These are phyloP conservation scores for Drosophila hamatofila DNA, from an alignment of 2,888 invertebrate species.

Conservation along the genomic window DNA sequence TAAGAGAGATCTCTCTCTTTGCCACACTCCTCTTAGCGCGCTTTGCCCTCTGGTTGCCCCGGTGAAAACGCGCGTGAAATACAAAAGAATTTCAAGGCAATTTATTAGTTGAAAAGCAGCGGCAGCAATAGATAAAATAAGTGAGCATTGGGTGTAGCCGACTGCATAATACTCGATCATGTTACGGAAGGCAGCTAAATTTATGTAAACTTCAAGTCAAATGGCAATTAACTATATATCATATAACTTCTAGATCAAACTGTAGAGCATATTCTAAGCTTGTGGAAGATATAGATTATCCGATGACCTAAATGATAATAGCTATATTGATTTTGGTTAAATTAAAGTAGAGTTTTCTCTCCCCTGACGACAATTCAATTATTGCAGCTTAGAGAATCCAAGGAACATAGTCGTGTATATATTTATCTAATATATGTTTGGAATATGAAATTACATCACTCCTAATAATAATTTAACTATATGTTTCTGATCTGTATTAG, in stretches of 20 bases:
- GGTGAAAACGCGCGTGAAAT: slow-evolving; percentile 76
- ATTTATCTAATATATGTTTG: too few species aligned
- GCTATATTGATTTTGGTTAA: too few species aligned
- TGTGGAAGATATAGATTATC: background rate
- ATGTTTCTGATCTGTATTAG: background rate
- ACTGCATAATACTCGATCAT: background rate
- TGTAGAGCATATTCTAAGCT: background rate
- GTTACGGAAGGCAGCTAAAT: background rate
- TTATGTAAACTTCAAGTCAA: background rate
- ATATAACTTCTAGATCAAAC: background rate
- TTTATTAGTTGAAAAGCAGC: slow-evolving; percentile 71
- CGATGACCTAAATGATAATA: too few species aligned
- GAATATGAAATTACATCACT: too few species aligned
- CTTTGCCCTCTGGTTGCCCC: slow-evolving; percentile 44
- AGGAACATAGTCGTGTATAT: too few species aligned
- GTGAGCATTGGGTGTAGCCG: background rate
- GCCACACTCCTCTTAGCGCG: background rate
- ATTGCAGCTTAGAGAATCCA: too few species aligned
- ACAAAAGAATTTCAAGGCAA: slow-evolving; percentile 76
- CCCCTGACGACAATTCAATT: too few species aligned
- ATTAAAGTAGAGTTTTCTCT: too few species aligned
- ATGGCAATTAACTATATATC: too few species aligned
- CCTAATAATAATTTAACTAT: too few species aligned
- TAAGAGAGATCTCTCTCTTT: background rate
- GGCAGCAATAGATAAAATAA: slow-evolving; percentile 21